Evolutionary conservation across 2,113 vertebrate genomes (phyloP), one percentile per base, ranked within the genome.

Genomic region (Menidia beryllina): DNA sequence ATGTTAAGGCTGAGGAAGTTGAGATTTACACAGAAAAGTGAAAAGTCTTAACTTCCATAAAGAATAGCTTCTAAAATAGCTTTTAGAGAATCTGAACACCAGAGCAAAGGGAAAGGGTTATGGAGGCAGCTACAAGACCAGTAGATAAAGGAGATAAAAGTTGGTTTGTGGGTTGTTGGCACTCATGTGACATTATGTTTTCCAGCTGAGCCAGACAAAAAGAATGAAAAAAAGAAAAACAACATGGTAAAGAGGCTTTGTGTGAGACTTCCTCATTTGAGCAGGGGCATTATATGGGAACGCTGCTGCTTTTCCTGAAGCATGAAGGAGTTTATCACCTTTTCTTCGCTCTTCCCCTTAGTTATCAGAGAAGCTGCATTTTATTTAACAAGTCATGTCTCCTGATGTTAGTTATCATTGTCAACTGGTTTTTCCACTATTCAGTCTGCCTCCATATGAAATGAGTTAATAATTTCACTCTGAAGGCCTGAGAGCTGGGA

Each of bases 251-350:
- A 58, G 69, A 60, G 49, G 27, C 62, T 80, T 84, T 84, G 85
- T 82, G 69, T 51, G 38, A 59, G 26, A 75, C 73, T 87, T 87
- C 82, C 76, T 71, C 47, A 43, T 55, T 4, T 0, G 27, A 67
- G 64, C 25, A 17, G 58, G 73, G 69, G 43, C 48, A 26, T 25
- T n/a, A 58, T 38, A 39, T 39, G 71, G 60, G 66, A 78, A 45
- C 30, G 0, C 15, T 5, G 0, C 43, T 12, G 57, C 34, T 76
- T 48, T 79, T 82, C 83, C 79, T 77, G 69, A n/a, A 27, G 8
- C 58, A 12, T 45, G 48, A 69, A 67, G 67, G 26, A 67, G 15
- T 70, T 74, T 27, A 45, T 57, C 36, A 30, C 24, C 8, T 48
- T 48, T 48, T 20, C 1, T 1, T 48, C 1, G 4, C n/a, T 48